Evolutionary conservation across 2,113 vertebrate genomes (phyloP), one percentile per base, ranked within the genome.

Genomic region (Sinocyclocheilus grahami): DNA sequence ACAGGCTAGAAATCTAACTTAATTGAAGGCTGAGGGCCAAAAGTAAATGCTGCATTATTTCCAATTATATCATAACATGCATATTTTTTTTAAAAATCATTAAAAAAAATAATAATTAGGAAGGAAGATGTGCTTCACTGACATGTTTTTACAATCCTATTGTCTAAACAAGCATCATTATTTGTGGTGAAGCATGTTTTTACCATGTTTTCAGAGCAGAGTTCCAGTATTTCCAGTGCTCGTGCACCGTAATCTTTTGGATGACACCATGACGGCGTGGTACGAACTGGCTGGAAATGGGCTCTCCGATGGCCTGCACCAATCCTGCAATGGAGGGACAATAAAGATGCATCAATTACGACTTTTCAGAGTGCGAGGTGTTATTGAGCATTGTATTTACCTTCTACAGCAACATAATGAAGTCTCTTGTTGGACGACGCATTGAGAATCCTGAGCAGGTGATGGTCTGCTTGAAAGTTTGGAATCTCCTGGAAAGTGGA

Each of bases 341-440:
- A 63, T 55, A 11, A 42, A 24, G 6, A 62, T 24, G 22, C 11
- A 39, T 62, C 22, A 62, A 62, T n/a, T 7, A 33, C 8, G 33
- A 62, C 22, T 7, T 42, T 24, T 62, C 20, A n/a, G 9, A 24
- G 11, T 8, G 16, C 1, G 5, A 39, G 55, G 20, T 27, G 22
- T 14, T 76, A 53, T 27, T 2, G 24, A n/a, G 13, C 10, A 24
- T 7, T 24, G 8, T 5, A 60, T 37, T 27, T 90, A 95, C 95
- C 95, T 94, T 95, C 95, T 24, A 95, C 90, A 76, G 93, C 94
- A 53, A 93, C 94, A 87, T 95, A 95, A 46, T 93, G 92, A 11
- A 95, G 91, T 6, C 91, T 55, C 82, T 86, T 93, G 78, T 90
- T 86, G 0, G 90, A 87, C n/a, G 92, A 46, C 0, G 93, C 80